Evolutionary conservation across 2,113 vertebrate genomes (phyloP).

Genomic region (Charina bottae): DNA sequence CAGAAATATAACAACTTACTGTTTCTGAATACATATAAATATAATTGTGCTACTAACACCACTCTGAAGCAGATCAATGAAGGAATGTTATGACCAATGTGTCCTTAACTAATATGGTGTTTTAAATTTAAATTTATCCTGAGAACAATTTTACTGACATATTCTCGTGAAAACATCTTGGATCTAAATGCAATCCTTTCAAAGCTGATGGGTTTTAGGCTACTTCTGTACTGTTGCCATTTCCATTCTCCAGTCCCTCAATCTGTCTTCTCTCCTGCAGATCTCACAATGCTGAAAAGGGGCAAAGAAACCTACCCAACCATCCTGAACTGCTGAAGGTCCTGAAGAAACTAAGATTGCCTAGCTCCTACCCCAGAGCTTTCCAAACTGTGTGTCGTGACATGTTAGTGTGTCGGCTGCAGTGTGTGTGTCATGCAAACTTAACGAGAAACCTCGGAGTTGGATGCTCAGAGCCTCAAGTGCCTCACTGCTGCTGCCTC

Average conservation of each 20-base stretch:
- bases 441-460: too few relatives aligned
- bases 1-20: not conserved
- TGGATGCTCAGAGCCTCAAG: too few relatives aligned
- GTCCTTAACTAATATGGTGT: not conserved
- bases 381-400: too few relatives aligned
- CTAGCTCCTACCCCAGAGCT: not conserved
- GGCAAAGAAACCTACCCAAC: not conserved
- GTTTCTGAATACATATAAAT: not conserved
- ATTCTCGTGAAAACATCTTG: not conserved
- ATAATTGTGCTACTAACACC: not conserved
- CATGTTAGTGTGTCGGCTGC: too few relatives aligned
- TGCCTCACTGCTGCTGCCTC: too few relatives aligned
- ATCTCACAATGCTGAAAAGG: not conserved
- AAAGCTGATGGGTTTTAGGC: not conserved
- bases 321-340: not conserved
- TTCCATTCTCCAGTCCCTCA: not conserved
- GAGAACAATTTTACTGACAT: not conserved
- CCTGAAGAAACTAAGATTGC: not conserved
- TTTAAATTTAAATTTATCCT: conserved; percentile 1
- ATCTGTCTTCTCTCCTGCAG: not conserved
- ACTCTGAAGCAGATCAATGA: not conserved
- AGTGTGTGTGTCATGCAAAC: too few relatives aligned
- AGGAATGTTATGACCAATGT: not conserved
- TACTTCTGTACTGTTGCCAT: not conserved
- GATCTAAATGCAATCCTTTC: not conserved